Evolutionary conservation across 35 echinoderm and acorn worm genomes (phyloP).

Genomic region (Heliocidaris tuberculata): DNA sequence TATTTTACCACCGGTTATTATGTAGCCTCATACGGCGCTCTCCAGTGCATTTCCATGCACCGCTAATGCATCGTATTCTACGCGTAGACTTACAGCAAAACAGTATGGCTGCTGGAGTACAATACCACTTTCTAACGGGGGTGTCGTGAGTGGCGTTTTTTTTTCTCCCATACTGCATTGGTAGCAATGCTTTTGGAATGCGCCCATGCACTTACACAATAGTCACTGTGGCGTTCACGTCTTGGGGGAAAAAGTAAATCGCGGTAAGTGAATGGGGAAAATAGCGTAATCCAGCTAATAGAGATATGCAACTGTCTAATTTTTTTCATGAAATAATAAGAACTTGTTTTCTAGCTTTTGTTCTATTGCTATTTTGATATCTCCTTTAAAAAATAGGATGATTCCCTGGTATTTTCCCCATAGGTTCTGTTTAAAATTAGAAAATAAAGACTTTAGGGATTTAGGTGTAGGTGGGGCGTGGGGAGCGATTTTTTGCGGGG

Average conservation of each 20-base stretch:
- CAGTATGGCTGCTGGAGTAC: slow-evolving; percentile 31
- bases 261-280: neutral
- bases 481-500: neutral
- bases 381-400: too few species aligned
- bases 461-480: neutral
- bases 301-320: neutral
- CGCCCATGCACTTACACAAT: neutral
- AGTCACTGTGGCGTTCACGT: neutral
- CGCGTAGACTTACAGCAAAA: slow-evolving; percentile 18
- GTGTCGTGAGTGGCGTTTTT: slow-evolving; percentile 8
- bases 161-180: neutral
- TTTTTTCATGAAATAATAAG: neutral
- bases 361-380: too few species aligned
- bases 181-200: slow-evolving; percentile 5
- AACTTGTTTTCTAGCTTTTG: neutral
- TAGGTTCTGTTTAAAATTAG: neutral
- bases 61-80: slow-evolving; percentile 7
- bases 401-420: neutral
- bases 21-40: neutral
- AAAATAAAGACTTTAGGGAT: neutral
- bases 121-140: slow-evolving; percentile 48
- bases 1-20: neutral
- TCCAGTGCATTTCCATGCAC: slow-evolving; percentile 22
- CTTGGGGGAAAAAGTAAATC: neutral
- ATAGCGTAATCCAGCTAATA: neutral